phyloP scores from a whole-genome alignment of 2,888 invertebrate genomes.

The Hypomecis punctinalis region DNA sequence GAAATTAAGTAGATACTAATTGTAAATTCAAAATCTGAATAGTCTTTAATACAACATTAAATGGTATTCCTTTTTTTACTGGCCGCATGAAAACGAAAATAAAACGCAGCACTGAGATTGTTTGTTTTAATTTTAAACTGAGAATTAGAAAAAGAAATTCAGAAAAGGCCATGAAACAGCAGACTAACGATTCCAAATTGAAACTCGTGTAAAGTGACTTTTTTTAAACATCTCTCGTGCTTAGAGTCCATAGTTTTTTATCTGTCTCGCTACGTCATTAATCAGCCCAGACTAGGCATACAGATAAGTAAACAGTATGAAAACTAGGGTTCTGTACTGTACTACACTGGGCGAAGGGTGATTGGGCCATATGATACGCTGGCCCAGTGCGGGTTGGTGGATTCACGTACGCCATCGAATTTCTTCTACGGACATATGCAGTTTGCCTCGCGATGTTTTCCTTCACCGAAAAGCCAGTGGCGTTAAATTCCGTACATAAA shows the following conservation, averaged over 20 bases:
- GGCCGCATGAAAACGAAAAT: conserved; percentile 7
- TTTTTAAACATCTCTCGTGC: conserved; percentile 41
- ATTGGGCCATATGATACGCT: too few relatives aligned
- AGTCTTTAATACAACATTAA: background rate
- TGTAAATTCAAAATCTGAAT: background rate
- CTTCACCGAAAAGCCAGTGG: too few relatives aligned
- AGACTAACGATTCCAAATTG: conserved; percentile 46
- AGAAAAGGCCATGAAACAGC: conserved; percentile 25
- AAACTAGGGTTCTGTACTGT: too few relatives aligned
- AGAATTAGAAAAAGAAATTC: conserved; percentile 21
- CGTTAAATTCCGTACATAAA: too few relatives aligned
- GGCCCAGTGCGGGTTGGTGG: too few relatives aligned
- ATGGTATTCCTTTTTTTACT: background rate
- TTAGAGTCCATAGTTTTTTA: conserved; percentile 34
- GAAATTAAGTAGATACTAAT: background rate
- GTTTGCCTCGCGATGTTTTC: too few relatives aligned
- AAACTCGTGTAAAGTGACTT: conserved; percentile 44
- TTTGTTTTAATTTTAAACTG: conserved; percentile 14
- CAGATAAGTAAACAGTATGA: conserved; percentile 5
- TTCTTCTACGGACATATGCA: too few relatives aligned
- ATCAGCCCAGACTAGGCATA: conserved; percentile 52
- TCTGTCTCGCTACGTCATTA: conserved; percentile 51
- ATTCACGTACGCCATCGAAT: too few relatives aligned
- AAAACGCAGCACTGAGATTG: conserved; percentile 1
- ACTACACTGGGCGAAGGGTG: too few relatives aligned